Base-by-base conservation (phyloP, 1,140 invertebrate species). In the Drosophila erecta region DNA sequence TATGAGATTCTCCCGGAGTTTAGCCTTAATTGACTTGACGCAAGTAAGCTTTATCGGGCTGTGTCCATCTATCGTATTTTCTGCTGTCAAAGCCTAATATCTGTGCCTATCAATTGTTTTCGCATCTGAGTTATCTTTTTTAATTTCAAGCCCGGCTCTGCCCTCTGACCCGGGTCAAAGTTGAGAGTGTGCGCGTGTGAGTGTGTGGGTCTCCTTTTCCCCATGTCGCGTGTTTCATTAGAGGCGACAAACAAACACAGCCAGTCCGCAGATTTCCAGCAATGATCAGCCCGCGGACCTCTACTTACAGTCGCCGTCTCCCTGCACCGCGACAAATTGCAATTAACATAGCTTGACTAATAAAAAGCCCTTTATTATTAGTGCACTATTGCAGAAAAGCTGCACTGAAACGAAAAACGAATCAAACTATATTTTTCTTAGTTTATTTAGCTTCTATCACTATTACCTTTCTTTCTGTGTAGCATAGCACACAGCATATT, bases 41-140 rank as follows among this genome's bases (percentile, higher is more conserved):
- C 43, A 56, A 56, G 58, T 20, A 38, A 47, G 20, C 57, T 76
- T 84, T 84, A 84, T 84, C 80, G 74, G 78, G 54, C 71, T 71
- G 60, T 77, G 79, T 89, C 76, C 80, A 89, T 89, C 76, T 84
- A 89, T 89, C 84, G 76, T 50, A 62, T 61, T 61, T 66, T 80
- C 43, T 58, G 79, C 84, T 87, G 84, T 87, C 84, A 87, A 87
- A 84, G 84, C 79, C 84, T 56, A 89, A 87, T 89, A 89, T 89
- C 84, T 86, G 84, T 87, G 84, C 83, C 84, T 89, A 89, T 89
- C 84, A 89, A 89, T 89, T 84, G 85, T 89, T 89, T 89, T 89
- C 79, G 74, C 76, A 86, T 86, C 85, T 87, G 84, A 87, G 79
- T 89, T 89, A 89, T 84, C 84, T 89, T 89, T 86, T 89, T 89